Conservation (phyloP, 2,888 invertebrate genomes). For the Lottia scabra region DNA sequence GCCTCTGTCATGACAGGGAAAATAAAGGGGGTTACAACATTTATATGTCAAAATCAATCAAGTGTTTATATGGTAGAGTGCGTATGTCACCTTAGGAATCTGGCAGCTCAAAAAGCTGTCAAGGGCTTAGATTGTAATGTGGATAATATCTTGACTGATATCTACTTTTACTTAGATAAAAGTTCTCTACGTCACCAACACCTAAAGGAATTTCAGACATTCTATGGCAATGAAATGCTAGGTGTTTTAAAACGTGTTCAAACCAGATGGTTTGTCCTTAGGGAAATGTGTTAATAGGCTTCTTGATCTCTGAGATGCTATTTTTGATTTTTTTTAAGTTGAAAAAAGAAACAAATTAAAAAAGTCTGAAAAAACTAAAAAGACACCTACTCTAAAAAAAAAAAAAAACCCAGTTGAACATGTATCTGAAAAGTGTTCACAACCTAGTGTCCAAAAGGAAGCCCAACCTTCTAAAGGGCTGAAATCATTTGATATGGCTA, state of each 20-base stretch:
- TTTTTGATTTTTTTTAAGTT: conserved; percentile 17
- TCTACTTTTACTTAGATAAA: conserved; percentile 21
- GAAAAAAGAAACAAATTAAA: conserved; percentile 5
- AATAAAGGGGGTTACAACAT: not conserved
- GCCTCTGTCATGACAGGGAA: not conserved
- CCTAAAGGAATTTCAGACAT: conserved; percentile 9
- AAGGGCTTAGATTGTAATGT: not conserved
- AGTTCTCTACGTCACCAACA: not conserved
- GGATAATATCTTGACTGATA: conserved; percentile 1
- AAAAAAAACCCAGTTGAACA: too few relatives aligned
- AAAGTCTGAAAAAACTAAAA: not conserved
- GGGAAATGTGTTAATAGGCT: conserved; percentile 14
- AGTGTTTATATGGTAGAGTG: not conserved
- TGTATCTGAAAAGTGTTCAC: too few relatives aligned
- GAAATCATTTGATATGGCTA: not conserved
- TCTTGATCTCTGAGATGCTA: conserved; percentile 18
- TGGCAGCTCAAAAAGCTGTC: conserved; percentile 9
- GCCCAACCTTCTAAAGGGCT: not conserved
- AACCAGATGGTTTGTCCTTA: conserved; percentile 19
- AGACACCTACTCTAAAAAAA: not conserved
- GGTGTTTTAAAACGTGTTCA: conserved; percentile 14
- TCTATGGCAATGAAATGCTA: not conserved
- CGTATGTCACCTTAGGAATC: not conserved
- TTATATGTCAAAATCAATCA: not conserved
- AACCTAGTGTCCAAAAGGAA: too few relatives aligned